Base-by-base conservation (phyloP, 1,140 invertebrate species). In the Leptopilina clavipes region DNA sequence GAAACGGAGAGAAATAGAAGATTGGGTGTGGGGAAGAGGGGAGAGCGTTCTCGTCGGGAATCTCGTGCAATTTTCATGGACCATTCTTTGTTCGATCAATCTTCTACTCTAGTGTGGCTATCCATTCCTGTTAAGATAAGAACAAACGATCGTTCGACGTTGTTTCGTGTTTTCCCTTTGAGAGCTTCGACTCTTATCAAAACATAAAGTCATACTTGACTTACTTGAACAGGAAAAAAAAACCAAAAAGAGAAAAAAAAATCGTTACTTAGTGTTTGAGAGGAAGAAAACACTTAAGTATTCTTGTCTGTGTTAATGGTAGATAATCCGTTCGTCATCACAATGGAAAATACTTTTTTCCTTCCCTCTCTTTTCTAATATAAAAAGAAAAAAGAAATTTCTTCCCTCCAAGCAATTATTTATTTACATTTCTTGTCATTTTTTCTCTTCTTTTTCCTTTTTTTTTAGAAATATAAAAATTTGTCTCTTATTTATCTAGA, bases 121-220 rank as follows among this genome's bases (percentile, higher is more conserved):
- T 81, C 79, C 75, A 81, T 81, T 78, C 73, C 72, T 76, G 77
- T 81, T 78, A 78, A 77, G 73, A 73, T 78, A 81, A 73, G 75
- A 72, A 76, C 79, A 71, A 76, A 73, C 73, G 71, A 73, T 73
- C 79, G 19, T 74, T 54, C 56, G 56, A 40, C 52, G 40, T 65
- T 65, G 59, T 65, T 65, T 65, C 59, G 12, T 25, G 19, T 65
- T 31, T 31, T 56, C 22, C 14, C 73, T 22, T 40, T 40, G 43
- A 31, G 45, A 43, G 43, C 22, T 19, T 19, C 74, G 12, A 3
- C 74, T 80, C 72, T 44, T 73, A 78, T 56, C 19, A 65, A 65
- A 65, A 31, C 59, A 31, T 65, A 65, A 31, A 65, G 22, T 65
- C 59, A 70, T 65, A 44, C 37, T 74, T 79, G 72, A 76, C 72